Percentiles rank a stretch among this genome's conserved stretches.
Conservation (phyloP, 2,888 invertebrate genomes). For the Podotricha telesiphe region DNA sequence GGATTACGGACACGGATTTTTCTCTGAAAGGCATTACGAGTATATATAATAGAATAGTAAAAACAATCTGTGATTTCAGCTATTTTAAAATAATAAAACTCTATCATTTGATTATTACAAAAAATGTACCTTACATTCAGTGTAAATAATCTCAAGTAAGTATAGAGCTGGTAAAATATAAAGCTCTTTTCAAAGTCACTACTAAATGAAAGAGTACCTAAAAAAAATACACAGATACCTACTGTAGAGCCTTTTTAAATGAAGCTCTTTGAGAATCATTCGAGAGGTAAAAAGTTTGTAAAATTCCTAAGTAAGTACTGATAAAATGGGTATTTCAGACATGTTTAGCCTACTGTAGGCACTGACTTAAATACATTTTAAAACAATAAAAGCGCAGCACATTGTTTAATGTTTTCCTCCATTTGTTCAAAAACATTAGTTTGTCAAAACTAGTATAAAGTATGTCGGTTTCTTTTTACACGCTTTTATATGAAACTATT, state of each 20-base stretch:
- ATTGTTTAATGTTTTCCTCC: not conserved
- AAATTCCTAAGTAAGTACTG: slow-evolving; percentile 13
- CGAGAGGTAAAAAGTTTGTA: slow-evolving; percentile 11
- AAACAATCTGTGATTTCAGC: too few relatives aligned
- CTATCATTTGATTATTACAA: not conserved
- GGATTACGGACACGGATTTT: too few relatives aligned
- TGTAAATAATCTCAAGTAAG: not conserved
- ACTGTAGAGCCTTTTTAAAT: slow-evolving; percentile 13
- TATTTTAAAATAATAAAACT: too few relatives aligned
- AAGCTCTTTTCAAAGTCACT: not conserved
- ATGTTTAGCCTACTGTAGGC: not conserved
- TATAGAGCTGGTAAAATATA: slow-evolving; percentile 5
- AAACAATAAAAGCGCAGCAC: not conserved
- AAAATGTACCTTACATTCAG: not conserved
- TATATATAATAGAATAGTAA: too few relatives aligned
- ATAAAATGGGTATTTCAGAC: not conserved
- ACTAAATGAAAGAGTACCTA: slow-evolving; percentile 9
- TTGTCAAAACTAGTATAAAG: too few relatives aligned
- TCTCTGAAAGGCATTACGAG: too few relatives aligned
- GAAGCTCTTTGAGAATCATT: slow-evolving; percentile 21
- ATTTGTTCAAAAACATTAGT: too few relatives aligned
- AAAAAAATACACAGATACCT: slow-evolving; percentile 1
- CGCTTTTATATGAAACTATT: too few relatives aligned
- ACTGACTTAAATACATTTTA: not conserved
- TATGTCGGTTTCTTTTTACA: too few relatives aligned